Evolutionary conservation across 2,888 invertebrate genomes (phyloP), one percentile per base, ranked within the genome.

Genomic region (Leptopterna dolabrata): DNA sequence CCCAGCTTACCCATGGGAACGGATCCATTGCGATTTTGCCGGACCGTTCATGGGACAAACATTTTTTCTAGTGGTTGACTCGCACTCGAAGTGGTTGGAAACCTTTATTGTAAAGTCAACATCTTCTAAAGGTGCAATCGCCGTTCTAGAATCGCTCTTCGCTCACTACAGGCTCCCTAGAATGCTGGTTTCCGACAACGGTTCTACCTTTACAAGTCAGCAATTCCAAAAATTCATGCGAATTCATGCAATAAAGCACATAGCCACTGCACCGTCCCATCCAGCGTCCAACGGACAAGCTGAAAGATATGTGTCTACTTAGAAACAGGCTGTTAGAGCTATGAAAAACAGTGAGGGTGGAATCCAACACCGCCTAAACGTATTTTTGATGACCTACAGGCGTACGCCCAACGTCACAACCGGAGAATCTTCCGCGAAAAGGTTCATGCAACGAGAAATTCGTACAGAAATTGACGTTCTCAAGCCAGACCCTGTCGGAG

Each of bases 191-290:
- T n/a, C n/a, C n/a, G n/a, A n/a, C n/a, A n/a, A n/a, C n/a, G n/a
- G n/a, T n/a, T n/a, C n/a, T n/a, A n/a, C n/a, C n/a, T n/a, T n/a
- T n/a, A n/a, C n/a, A n/a, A n/a, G n/a, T n/a, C n/a, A n/a, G n/a
- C n/a, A n/a, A n/a, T n/a, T 76, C 24, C 13, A 30, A 11, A 76
- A 76, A 76, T 76, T 76, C 76, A n/a, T n/a, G n/a, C n/a, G n/a
- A n/a, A n/a, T n/a, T n/a, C n/a, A 30, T 30, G 29, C 76, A 29
- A 76, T 30, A n/a, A 76, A 24, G 0, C 78, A 43, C 43, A 76
- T 41, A 14, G 85, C 87, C 4, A 51, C 63, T 24, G 85, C 78
- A 27, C 87, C 87, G 0, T 85, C 76, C 27, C 87, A 87, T 76
- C 84, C 84, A n/a, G n/a, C n/a, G n/a, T n/a, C n/a, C 27, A 87